Conservation (phyloP, 2,797 vertebrate species). For the Jordanella pulchra region DNA sequence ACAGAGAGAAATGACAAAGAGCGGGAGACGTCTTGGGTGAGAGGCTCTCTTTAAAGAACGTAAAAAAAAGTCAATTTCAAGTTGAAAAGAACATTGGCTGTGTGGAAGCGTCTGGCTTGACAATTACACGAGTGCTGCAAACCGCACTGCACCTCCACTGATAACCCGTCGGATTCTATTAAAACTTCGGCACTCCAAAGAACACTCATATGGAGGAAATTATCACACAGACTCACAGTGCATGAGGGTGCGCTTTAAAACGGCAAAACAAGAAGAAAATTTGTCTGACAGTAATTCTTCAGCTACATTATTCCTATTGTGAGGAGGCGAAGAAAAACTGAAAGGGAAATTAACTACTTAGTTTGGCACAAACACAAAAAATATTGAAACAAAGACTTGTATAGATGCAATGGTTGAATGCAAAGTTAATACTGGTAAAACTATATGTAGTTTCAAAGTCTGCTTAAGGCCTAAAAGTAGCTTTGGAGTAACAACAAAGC, state of each 20-base stretch:
- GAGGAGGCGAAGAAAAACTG: constrained; percentile 26
- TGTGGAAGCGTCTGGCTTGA: constrained; percentile 64
- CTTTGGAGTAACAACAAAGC: constrained; percentile 24
- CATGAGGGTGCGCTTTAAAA: constrained; percentile 18
- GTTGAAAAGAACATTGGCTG: constrained; percentile 70
- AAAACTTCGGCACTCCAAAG: constrained; percentile 64
- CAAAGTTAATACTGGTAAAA: constrained; percentile 13
- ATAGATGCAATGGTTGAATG: constrained; percentile 5
- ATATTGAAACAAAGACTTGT: constrained; percentile 19
- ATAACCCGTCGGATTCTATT: constrained; percentile 76
- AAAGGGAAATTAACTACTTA: constrained; percentile 12
- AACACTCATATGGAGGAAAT: constrained; percentile 66
- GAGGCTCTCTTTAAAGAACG: constrained; percentile 58
- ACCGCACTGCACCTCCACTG: constrained; percentile 49
- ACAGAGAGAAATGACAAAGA: constrained; percentile 57
- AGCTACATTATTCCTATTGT: constrained; percentile 15
- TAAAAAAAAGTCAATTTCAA: constrained; percentile 70
- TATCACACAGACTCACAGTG: constrained; percentile 38
- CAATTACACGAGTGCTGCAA: constrained; percentile 68
- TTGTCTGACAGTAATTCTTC: constrained; percentile 28
- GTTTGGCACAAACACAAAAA: constrained; percentile 22
- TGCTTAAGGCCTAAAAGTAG: constrained; percentile 38
- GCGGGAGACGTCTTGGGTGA: constrained; percentile 43
- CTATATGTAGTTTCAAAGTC: constrained; percentile 36
- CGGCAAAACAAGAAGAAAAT: constrained; percentile 1